Conservation (phyloP, 2,888 invertebrate species). For the Athrips mouffetella region DNA sequence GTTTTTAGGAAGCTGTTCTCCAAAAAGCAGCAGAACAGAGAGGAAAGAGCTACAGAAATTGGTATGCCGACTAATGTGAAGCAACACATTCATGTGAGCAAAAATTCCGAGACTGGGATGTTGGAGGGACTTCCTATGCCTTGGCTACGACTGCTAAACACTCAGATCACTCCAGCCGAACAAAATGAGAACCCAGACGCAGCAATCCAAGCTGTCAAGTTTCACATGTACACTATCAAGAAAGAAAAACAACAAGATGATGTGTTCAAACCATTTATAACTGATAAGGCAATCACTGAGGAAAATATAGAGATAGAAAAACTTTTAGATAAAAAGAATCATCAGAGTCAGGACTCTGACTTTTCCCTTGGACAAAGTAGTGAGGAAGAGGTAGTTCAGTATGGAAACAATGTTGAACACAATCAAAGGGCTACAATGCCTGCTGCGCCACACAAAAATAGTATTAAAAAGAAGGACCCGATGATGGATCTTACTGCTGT, state of each 20-base stretch:
- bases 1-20: slow-evolving; percentile 73
- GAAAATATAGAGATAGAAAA: slow-evolving; percentile 90
- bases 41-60: slow-evolving; percentile 81
- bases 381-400: slow-evolving; percentile 70
- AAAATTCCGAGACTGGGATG: slow-evolving; percentile 88
- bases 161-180: slow-evolving; percentile 91
- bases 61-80: slow-evolving; percentile 91
- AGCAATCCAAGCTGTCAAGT: slow-evolving; percentile 93
- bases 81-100: slow-evolving; percentile 91
- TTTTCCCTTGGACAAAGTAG: slow-evolving; percentile 73
- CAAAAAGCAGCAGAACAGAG: slow-evolving; percentile 63
- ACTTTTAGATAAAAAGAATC: slow-evolving; percentile 84
- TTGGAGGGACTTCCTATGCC: slow-evolving; percentile 91
- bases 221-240: slow-evolving; percentile 92
- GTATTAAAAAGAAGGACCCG: slow-evolving; percentile 61
- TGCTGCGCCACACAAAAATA: slow-evolving; percentile 61
- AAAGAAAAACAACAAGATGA: slow-evolving; percentile 86
- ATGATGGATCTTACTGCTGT: slow-evolving; percentile 55
- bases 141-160: slow-evolving; percentile 88
- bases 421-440: slow-evolving; percentile 75
- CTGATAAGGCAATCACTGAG: slow-evolving; percentile 87
- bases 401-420: slow-evolving; percentile 49
- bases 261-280: slow-evolving; percentile 88
- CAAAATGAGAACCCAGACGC: slow-evolving; percentile 94
- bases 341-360: slow-evolving; percentile 81